A percentile compares a stretch with the other conserved stretches of the same genome.
These are phyloP conservation scores for Popillia japonica DNA, from an alignment of 1,140 invertebrate species.

Conservation along the genomic window DNA sequence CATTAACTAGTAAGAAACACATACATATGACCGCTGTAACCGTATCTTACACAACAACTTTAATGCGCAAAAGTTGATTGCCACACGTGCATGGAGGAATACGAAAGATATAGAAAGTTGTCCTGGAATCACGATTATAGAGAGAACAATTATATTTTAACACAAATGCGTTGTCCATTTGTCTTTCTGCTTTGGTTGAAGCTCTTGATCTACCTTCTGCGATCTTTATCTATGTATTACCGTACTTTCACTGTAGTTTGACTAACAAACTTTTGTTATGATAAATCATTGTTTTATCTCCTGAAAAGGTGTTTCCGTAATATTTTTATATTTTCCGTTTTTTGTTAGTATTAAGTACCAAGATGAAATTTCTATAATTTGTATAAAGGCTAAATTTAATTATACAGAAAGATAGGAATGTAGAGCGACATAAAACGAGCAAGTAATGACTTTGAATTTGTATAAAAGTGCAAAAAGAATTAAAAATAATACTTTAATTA, in stretches of 20 bases:
- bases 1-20: too few species aligned
- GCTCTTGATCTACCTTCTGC: neutral
- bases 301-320: neutral
- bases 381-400: neutral
- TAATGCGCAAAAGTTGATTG: too few species aligned
- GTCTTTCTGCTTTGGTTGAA: neutral
- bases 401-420: too few species aligned
- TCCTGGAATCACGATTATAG: neutral
- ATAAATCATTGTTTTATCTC: neutral
- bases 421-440: too few species aligned
- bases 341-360: neutral
- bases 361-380: neutral
- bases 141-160: neutral
- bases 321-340: neutral
- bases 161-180: neutral
- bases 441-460: too few species aligned
- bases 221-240: neutral
- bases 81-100: too few species aligned
- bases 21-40: too few species aligned
- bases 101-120: neutral
- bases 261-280: neutral
- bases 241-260: conserved; percentile 1
- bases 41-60: too few species aligned
- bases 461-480: too few species aligned
- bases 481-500: too few species aligned